These are phyloP conservation scores for Lucilia sericata DNA, from an alignment of 1,140 invertebrate species.

Conservation along the genomic window DNA sequence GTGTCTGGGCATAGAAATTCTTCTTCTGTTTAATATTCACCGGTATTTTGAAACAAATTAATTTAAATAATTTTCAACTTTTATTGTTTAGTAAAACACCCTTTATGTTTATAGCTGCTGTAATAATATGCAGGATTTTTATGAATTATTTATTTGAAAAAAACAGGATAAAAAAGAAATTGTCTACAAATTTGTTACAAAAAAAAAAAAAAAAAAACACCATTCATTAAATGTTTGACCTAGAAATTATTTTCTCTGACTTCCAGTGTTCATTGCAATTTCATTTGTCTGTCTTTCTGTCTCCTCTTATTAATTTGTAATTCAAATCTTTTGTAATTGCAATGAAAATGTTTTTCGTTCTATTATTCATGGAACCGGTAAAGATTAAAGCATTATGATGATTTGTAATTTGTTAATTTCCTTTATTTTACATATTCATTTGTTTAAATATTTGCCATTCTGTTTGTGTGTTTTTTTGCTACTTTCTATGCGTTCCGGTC, in stretches of 20 bases:
- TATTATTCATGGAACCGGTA: no score
- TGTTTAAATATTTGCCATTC: background rate
- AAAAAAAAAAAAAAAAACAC: background rate
- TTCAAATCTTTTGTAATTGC: background rate
- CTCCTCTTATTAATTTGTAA: background rate
- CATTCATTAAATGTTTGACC: background rate
- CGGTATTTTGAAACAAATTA: background rate
- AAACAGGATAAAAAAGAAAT: background rate
- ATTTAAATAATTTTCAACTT: conserved; percentile 9
- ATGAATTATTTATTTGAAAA: background rate
- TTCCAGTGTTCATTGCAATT: background rate
- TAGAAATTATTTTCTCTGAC: background rate
- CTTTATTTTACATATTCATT: background rate
- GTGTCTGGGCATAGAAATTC: background rate
- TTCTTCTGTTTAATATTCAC: conserved; percentile 11
- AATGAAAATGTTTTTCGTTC: background rate
- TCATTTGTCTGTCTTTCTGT: background rate
- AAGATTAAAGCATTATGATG: background rate
- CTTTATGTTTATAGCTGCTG: background rate
- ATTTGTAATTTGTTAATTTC: background rate
- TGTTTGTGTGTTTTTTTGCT: background rate
- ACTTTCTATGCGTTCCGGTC: no score
- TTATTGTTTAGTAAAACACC: background rate
- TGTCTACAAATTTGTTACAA: background rate
- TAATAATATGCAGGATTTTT: background rate